Evolutionary conservation across 2,888 invertebrate species (phyloP).

Genomic region (Xylota segnis): DNA sequence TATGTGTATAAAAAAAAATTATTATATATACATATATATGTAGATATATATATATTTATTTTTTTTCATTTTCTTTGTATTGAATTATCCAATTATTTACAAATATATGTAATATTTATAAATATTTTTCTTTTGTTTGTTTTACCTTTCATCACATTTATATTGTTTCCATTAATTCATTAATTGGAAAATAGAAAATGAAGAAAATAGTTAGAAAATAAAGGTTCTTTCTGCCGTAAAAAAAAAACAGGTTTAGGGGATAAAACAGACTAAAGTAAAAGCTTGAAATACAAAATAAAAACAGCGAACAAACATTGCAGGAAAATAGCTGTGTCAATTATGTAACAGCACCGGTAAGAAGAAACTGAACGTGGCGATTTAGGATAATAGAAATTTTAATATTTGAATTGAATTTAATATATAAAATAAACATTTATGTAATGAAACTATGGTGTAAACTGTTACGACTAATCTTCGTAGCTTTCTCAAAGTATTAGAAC

Average conservation of each 20-base stretch:
- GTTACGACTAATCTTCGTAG: too few relatives aligned
- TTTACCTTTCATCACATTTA: slow-evolving; percentile 68
- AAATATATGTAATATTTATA: slow-evolving; percentile 39
- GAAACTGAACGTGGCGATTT: not conserved
- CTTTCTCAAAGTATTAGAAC: too few relatives aligned
- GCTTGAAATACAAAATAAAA: not conserved
- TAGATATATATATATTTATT: too few relatives aligned
- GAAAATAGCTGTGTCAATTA: slow-evolving; percentile 4
- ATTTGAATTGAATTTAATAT: too few relatives aligned
- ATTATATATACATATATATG: slow-evolving; percentile 2
- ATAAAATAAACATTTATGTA: too few relatives aligned
- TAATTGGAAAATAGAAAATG: slow-evolving; percentile 41
- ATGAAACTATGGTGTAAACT: too few relatives aligned
- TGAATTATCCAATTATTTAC: slow-evolving; percentile 57
- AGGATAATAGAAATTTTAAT: not conserved
- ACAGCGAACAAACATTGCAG: not conserved
- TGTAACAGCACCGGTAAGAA: not conserved
- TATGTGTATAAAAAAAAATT: slow-evolving; percentile 49
- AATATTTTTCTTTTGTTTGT: slow-evolving; percentile 30
- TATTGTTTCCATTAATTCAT: slow-evolving; percentile 33
- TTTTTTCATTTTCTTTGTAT: slow-evolving; percentile 39
- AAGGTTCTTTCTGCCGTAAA: too few relatives aligned
- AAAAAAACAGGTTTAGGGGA: not conserved
- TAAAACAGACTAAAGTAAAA: not conserved
- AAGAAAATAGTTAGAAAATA: slow-evolving; percentile 39